Base-by-base conservation (phyloP, 2,888 invertebrate genomes). In the Brenthis daphne region DNA sequence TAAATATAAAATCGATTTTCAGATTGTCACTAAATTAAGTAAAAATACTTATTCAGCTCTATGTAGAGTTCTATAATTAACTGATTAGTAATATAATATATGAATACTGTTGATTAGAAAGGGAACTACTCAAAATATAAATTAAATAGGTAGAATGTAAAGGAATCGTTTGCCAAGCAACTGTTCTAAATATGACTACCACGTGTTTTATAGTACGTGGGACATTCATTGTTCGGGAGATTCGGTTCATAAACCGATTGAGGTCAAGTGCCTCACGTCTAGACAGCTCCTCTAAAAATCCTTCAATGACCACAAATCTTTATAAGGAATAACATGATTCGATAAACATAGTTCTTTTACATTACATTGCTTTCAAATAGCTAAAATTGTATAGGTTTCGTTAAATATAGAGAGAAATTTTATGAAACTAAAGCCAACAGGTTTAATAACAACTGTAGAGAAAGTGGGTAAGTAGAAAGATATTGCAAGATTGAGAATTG, bases 201-300 rank as follows among this genome's bases (percentile, higher is more conserved):
- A 90, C 90, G 90, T 90, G 89, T 70, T 68, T 69, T 60, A 68
- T 67, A 68, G 65, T 61, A 67, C 65, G 78, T 76, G 83, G 85
- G 83, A 86, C 86, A 85, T 79, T 82, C 86, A 85, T 79, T 82
- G 85, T 82, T 82, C 79, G 74, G 78, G 77, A 80, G 82, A 78
- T 82, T 81, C 79, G 75, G 78, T 78, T 80, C 82, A 78, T 76
- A 77, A 78, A 61, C 76, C 77, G 77, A 85, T 87, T 87, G 84
- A 80, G 89, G 89, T 89, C 89, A 89, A 83, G 82, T 82, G 76
- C 81, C 83, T 72, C 69, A 65, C 76, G 82, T 85, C 84, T 85
- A 82, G 81, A 82, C 84, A 66, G 60, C 64, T 69, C 67, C 68
- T 70, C 24, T 29, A 29, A 57, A 61, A 61, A 43, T 43, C 33